Conservation (phyloP, 2,797 vertebrate genomes). For the Pterois miles region DNA sequence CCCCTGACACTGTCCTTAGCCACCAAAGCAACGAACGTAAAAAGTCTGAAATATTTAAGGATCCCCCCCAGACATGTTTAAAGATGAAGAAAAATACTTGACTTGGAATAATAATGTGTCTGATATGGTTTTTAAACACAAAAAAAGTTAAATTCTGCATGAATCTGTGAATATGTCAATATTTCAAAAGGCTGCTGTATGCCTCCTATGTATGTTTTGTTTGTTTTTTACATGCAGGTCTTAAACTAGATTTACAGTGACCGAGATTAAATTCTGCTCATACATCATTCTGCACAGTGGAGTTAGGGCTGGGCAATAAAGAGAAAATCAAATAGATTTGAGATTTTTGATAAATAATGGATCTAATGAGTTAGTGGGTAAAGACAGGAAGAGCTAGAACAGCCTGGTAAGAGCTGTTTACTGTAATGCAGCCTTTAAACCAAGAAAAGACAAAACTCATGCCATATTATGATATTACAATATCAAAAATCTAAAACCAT, state of each 20-base stretch:
- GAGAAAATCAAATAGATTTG: too few species aligned
- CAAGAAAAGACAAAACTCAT: too few species aligned
- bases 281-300: background rate
- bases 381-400: too few species aligned
- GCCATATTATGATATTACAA: too few species aligned
- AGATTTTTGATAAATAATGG: too few species aligned
- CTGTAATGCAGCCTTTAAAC: too few species aligned
- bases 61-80: background rate
- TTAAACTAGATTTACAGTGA: background rate
- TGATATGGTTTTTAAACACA: background rate
- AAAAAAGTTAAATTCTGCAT: background rate
- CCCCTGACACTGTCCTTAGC: background rate
- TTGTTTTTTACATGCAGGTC: background rate
- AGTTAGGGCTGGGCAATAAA: too few species aligned
- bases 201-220: background rate
- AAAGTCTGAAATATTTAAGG: background rate
- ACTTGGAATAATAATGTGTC: background rate
- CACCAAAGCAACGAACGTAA: background rate
- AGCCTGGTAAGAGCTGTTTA: too few species aligned
- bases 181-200: background rate
- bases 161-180: background rate
- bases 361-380: too few species aligned
- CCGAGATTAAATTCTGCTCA: background rate
- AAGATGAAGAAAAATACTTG: background rate
- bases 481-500: too few species aligned